Conservation (phyloP, 2,113 vertebrate genomes). For the Sylvilagus bachmani region DNA sequence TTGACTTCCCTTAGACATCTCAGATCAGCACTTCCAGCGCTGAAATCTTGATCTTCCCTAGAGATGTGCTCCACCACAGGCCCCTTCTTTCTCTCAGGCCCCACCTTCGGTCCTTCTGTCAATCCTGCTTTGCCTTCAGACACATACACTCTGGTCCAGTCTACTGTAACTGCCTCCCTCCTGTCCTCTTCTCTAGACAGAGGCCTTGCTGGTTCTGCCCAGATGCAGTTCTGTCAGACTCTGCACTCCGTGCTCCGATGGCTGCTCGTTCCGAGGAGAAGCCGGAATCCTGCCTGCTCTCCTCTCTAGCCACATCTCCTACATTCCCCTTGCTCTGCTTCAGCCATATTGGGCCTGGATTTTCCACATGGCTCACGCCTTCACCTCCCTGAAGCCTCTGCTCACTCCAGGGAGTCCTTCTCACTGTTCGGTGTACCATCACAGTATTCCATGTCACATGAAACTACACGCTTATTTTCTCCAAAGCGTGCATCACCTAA, state of each 20-base stretch:
- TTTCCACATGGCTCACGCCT: neutral
- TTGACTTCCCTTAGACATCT: neutral
- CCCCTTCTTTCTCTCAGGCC: neutral
- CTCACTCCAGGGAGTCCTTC: neutral
- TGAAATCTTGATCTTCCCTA: neutral
- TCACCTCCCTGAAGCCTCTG: neutral
- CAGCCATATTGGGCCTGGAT: neutral
- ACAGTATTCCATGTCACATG: neutral
- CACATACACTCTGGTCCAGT: neutral
- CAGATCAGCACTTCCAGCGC: neutral
- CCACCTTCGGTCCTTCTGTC: neutral
- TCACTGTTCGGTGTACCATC: neutral
- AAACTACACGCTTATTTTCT: neutral
- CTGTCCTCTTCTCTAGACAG: too few species aligned
- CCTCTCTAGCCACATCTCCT: neutral
- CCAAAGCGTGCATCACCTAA: neutral
- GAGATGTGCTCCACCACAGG: neutral
- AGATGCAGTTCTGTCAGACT: neutral
- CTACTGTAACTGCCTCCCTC: neutral
- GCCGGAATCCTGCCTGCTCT: neutral
- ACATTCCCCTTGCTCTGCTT: neutral
- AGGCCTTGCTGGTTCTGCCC: neutral
- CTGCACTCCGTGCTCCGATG: neutral
- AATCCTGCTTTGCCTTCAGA: neutral
- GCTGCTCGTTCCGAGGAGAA: neutral